These are phyloP conservation scores for Dipus sagitta DNA, from an alignment of 2,797 vertebrate species.

Conservation along the genomic window DNA sequence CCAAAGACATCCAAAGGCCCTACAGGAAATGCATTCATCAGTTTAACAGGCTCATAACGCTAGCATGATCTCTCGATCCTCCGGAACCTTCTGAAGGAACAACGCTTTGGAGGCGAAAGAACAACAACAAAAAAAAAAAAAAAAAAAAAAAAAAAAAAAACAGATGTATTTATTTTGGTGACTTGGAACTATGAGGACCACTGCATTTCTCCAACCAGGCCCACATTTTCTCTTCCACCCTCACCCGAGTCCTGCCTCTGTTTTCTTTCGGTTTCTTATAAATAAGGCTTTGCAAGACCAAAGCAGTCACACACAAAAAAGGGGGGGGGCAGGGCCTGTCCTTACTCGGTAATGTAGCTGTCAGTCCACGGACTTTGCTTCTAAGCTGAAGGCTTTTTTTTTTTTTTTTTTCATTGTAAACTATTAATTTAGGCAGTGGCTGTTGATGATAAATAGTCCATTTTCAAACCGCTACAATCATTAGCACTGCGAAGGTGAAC, in stretches of 20 bases:
- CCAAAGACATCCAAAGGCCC: conserved; percentile 73
- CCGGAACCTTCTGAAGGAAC: conserved; percentile 68
- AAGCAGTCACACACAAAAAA: conserved; percentile 41
- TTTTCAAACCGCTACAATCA: conserved; percentile 75
- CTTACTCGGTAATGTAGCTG: conserved; percentile 72
- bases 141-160: conserved; percentile 68
- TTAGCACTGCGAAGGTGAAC: conserved; percentile 59
- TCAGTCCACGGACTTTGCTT: conserved; percentile 76
- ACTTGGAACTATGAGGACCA: conserved; percentile 66
- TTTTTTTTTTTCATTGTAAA: conserved; percentile 77
- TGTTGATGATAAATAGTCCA: conserved; percentile 75
- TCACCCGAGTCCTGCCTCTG: conserved; percentile 44
- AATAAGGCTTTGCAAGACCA: conserved; percentile 75
- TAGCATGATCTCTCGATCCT: conserved; percentile 63
- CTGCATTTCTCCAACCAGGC: neutral
- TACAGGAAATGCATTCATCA: conserved; percentile 78
- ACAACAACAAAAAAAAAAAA: conserved; percentile 65
- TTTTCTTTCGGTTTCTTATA: conserved; percentile 82
- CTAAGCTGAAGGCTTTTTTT: conserved; percentile 64
- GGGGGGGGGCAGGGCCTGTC: neutral
- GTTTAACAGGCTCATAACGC: conserved; percentile 53
- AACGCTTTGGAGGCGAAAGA: conserved; percentile 63
- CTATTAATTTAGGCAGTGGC: conserved; percentile 76
- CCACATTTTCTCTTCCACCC: neutral
- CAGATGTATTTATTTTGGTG: conserved; percentile 57